A percentile compares a stretch with the other conserved stretches of the same genome.
These are phyloP conservation scores for Periplaneta americana DNA, from an alignment of 1,140 invertebrate species.

Conservation along the genomic window DNA sequence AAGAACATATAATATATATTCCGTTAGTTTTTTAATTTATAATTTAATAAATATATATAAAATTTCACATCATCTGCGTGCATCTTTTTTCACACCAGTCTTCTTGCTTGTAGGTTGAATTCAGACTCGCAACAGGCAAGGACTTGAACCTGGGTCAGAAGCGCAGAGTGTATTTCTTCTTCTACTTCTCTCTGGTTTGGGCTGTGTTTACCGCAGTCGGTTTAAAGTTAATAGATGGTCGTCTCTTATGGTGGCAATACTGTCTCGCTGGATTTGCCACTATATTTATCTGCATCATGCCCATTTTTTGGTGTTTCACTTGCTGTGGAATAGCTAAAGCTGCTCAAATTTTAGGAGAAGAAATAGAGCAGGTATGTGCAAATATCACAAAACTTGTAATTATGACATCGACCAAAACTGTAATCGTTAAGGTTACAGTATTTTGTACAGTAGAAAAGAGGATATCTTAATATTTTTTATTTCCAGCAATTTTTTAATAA, in stretches of 20 bases:
- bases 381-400: no score
- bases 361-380: background rate
- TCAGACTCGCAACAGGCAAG: background rate
- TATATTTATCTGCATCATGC: background rate
- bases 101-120: background rate
- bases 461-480: no score
- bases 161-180: background rate
- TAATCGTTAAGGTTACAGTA: no score
- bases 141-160: background rate
- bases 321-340: background rate
- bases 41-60: no score
- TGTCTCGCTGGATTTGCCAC: background rate
- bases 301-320: background rate
- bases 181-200: background rate
- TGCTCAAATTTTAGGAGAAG: background rate
- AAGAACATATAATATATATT: no score
- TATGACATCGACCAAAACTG: no score
- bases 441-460: no score
- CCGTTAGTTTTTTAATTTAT: no score
- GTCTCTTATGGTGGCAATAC: background rate
- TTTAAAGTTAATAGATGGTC: background rate
- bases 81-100: no score
- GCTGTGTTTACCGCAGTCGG: background rate
- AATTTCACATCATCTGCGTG: no score
- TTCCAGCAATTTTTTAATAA: no score